A percentile compares a stretch with the other conserved stretches of the same genome.
phyloP scores from a whole-genome alignment of 2,797 vertebrate species.

The Prunella strophiata region DNA sequence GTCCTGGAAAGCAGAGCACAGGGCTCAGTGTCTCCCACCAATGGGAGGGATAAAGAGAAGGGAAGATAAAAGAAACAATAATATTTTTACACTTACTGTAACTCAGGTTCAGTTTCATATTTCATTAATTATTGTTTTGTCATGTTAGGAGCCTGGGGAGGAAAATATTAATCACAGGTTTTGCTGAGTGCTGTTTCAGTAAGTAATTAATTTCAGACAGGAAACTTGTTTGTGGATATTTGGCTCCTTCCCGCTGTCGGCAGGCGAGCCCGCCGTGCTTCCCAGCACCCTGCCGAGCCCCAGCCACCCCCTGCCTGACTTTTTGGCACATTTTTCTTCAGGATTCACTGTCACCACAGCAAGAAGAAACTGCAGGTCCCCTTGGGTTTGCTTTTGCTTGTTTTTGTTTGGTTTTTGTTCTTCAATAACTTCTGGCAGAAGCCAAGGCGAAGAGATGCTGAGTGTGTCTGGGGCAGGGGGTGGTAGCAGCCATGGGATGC shows the following conservation, averaged over 20 bases:
- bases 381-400: not conserved
- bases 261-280: fast-evolving
- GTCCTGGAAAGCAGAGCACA: not conserved
- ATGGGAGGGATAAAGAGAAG: not conserved
- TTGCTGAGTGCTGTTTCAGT: constrained; percentile 48
- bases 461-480: not conserved
- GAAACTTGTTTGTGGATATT: constrained; percentile 1
- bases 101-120: constrained; percentile 19
- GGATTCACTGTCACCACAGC: not conserved
- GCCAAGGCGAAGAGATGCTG: not conserved
- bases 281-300: not conserved
- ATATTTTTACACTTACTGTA: constrained; percentile 56
- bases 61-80: constrained; percentile 44
- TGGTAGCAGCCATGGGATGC: not conserved
- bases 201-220: constrained; percentile 56
- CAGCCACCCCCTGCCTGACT: fast-evolving
- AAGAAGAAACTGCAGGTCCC: not conserved
- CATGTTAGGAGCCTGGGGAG: constrained; percentile 14
- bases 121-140: constrained; percentile 65
- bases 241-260: not conserved
- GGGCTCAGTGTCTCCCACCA: not conserved
- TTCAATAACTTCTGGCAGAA: not conserved
- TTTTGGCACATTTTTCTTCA: not conserved
- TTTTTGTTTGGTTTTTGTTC: not conserved
- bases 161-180: constrained; percentile 52